Evolutionary conservation across 2,888 invertebrate genomes (phyloP), one percentile per base, ranked within the genome.

Genomic region (Habrosyne pyritoides): DNA sequence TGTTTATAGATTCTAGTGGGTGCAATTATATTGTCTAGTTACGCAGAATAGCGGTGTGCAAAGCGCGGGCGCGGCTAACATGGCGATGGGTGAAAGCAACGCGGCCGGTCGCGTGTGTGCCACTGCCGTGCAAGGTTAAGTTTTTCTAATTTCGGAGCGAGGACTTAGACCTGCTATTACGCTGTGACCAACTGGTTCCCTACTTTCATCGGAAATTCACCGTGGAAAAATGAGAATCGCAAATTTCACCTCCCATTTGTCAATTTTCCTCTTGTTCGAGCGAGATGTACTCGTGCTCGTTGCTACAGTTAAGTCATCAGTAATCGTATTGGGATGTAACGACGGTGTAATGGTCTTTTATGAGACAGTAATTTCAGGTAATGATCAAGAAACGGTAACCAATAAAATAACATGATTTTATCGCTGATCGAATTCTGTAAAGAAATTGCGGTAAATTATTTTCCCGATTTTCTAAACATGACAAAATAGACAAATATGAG

Each of bases 81-180:
- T 83, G 86, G 83, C 81, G 79, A 77, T 78, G 66, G 86, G 90
- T 82, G 91, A 90, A 91, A 91, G 91, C 89, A 75, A 74, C 72
- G 61, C 73, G 65, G 73, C 81, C 71, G 76, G 81, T 85, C 79
- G 84, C 87, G 85, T 86, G 84, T 79, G 77, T 75, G 77, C 81
- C 71, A 75, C 77, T 78, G 78, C 84, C 84, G 78, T 82, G 86
- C 83, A 87, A 89, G 89, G 87, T 89, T 89, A 83, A 84, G 83
- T 87, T 87, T 89, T 87, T 88, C 88, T 87, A 80, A 87, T 88
- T 89, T 89, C 83, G 88, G 85, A 84, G 75, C 70, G 81, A 84
- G 78, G 83, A 80, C 76, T 77, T 69, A 73, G 71, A 84, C 84
- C 77, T 77, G 85, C 76, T 79, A 80, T 83, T 82, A 84, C 81